Percentiles rank a stretch among this genome's conserved stretches.
These are phyloP conservation scores for Paedocypris micromegethes DNA, from an alignment of 2,797 vertebrate genomes.

Conservation along the genomic window DNA sequence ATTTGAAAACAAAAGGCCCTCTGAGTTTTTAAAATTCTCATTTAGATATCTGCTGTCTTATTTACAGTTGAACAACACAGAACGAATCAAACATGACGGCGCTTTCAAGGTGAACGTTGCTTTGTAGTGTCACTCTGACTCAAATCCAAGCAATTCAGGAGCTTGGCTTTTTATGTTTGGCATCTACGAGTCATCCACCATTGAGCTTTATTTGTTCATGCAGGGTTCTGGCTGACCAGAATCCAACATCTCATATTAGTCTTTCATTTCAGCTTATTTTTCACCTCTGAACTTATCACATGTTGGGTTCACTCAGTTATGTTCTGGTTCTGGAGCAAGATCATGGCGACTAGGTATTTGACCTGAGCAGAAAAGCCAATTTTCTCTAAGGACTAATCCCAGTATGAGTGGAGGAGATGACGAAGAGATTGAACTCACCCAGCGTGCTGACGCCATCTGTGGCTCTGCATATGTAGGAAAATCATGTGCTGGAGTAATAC, in stretches of 20 bases:
- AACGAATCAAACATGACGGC: background rate
- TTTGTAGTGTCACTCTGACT: slow-evolving; percentile 3
- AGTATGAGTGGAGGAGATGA: background rate
- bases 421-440: slow-evolving; percentile 5
- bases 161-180: slow-evolving; percentile 2
- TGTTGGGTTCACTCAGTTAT: no score
- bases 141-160: slow-evolving; percentile 11
- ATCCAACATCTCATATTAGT: slow-evolving; percentile 21
- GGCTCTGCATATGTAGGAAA: slow-evolving; percentile 9
- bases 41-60: background rate
- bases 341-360: background rate
- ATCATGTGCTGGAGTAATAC: background rate
- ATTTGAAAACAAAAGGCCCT: background rate
- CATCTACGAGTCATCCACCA: background rate
- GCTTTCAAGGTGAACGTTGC: slow-evolving; percentile 3
- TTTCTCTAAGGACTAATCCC: background rate
- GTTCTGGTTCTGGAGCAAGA: background rate
- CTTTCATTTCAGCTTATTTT: slow-evolving; percentile 16
- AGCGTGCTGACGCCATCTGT: slow-evolving; percentile 2
- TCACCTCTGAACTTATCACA: no score
- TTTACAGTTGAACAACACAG: background rate
- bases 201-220: slow-evolving; percentile 8
- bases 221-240: slow-evolving; percentile 17
- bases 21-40: background rate
- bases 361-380: background rate